Evolutionary conservation across 1,140 invertebrate genomes (phyloP).

Genomic region (Pygmarrhopalites habei): DNA sequence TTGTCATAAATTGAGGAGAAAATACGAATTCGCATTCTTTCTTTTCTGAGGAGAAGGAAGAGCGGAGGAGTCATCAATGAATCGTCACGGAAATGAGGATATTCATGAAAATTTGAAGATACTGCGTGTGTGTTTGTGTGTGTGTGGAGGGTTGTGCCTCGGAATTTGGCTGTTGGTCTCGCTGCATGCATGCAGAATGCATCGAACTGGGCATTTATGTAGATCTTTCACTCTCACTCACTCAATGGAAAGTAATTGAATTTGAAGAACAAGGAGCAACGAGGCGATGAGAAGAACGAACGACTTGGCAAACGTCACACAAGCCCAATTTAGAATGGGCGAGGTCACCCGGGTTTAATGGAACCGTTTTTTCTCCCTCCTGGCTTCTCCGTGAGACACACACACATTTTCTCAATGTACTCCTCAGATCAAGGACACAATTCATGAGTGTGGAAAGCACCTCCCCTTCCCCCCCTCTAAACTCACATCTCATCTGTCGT

Average conservation of each 20-base stretch:
- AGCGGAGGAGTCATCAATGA: not conserved
- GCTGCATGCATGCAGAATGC: too few relatives aligned
- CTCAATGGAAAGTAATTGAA: constrained; percentile 4
- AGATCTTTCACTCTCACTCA: too few relatives aligned
- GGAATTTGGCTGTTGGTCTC: too few relatives aligned
- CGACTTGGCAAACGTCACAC: constrained; percentile 16
- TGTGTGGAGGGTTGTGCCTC: too few relatives aligned
- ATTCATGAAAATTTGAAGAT: not conserved
- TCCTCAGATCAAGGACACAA: not conserved
- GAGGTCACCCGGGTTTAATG: constrained; percentile 28
- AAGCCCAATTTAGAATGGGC: constrained; percentile 19
- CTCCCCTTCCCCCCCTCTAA: not conserved
- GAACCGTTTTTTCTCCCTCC: constrained; percentile 11
- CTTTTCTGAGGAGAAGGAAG: too few relatives aligned
- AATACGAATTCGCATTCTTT: too few relatives aligned
- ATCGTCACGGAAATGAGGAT: not conserved
- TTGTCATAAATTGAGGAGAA: too few relatives aligned
- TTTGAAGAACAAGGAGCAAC: constrained; percentile 5
- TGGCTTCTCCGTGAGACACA: too few relatives aligned
- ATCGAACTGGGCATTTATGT: too few relatives aligned
- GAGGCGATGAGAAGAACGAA: constrained; percentile 3
- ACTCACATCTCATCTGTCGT: not conserved
- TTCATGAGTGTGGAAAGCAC: not conserved
- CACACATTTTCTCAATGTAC: not conserved
- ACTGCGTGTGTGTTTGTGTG: not conserved